Evolutionary conservation across 1,140 invertebrate genomes (phyloP).

Genomic region (Maconellicoccus hirsutus): DNA sequence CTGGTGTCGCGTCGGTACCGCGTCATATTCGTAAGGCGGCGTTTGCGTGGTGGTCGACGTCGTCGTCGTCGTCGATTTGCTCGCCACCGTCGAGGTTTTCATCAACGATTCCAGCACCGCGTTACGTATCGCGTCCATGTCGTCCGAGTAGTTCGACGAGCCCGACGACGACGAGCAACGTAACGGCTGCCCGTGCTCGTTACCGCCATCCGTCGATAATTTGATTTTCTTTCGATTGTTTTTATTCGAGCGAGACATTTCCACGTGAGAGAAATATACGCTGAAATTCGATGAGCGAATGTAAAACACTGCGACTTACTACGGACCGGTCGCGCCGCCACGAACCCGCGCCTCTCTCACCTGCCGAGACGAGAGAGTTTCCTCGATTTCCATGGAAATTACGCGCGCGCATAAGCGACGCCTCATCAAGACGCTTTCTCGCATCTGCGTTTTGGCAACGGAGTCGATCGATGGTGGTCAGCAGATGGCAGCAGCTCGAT

Average conservation of each 20-base stretch:
- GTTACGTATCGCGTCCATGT: not conserved
- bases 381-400: not conserved
- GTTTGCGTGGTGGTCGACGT: not conserved
- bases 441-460: no score
- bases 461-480: no score
- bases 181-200: not conserved
- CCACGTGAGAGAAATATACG: not conserved
- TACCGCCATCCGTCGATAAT: not conserved
- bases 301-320: not conserved
- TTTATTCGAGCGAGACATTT: constrained; percentile 18
- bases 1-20: not conserved
- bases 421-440: no score
- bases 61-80: not conserved
- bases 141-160: not conserved
- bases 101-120: not conserved
- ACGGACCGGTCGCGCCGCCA: not conserved
- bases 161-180: constrained; percentile 4
- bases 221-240: not conserved
- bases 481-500: no score
- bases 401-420: not conserved
- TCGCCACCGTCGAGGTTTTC: not conserved
- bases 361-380: not conserved
- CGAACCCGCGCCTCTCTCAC: not conserved
- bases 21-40: not conserved
- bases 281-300: not conserved